Percentiles rank a stretch among this genome's conserved stretches.
Conservation (phyloP, 2,888 invertebrate species). For the Amphipyra berbera region DNA sequence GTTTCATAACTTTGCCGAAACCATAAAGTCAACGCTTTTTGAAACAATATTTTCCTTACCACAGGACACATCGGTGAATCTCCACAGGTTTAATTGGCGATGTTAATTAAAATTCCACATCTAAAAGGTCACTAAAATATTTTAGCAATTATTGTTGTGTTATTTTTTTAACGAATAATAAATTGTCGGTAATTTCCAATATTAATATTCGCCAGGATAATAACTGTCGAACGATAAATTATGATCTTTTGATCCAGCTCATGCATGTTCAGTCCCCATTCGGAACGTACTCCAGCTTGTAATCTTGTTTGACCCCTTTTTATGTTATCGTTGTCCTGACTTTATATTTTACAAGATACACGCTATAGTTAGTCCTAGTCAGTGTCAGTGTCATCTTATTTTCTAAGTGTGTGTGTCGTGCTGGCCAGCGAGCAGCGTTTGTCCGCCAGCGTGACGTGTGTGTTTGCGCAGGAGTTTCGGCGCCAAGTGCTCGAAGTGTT, state of each 20-base stretch:
- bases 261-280: constrained; percentile 9
- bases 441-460: constrained; percentile 49
- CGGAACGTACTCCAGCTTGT: neutral
- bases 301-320: constrained; percentile 10
- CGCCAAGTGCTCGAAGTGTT: constrained; percentile 98
- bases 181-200: constrained; percentile 37
- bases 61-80: constrained; percentile 3
- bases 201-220: constrained; percentile 35
- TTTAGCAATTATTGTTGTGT: constrained; percentile 40
- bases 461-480: constrained; percentile 95
- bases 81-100: constrained; percentile 36
- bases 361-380: neutral
- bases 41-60: neutral
- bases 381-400: constrained; percentile 11
- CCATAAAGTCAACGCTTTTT: constrained; percentile 8
- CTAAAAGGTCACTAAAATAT: constrained; percentile 41
- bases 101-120: constrained; percentile 41
- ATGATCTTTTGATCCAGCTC: constrained; percentile 23
- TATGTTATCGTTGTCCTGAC: constrained; percentile 10
- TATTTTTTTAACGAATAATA: constrained; percentile 36
- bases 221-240: constrained; percentile 26
- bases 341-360: constrained; percentile 10
- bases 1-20: constrained; percentile 20
- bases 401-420: constrained; percentile 13
- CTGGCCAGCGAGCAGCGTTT: constrained; percentile 19